Base-by-base conservation (phyloP, 2,113 vertebrate genomes). In the Tretioscincus oriximinensis region DNA sequence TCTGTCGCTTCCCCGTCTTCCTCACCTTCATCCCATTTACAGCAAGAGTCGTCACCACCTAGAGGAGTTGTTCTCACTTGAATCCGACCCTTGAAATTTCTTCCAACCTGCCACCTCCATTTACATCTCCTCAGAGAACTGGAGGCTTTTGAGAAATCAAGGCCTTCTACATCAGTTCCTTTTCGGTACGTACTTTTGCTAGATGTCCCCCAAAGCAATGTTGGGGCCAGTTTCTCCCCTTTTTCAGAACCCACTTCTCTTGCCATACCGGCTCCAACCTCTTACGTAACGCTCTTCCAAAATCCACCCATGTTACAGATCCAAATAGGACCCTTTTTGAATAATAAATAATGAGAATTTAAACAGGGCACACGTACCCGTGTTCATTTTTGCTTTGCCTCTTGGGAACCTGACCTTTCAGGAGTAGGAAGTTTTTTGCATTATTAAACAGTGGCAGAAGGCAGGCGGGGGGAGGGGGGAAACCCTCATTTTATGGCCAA, bases 291-390 rank as follows among this genome's bases (percentile, higher is more conserved):
- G 14, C 54, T 58, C 20, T 21, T 21, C 20, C 21, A 31, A n/a
- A 24, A 12, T 54, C n/a, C 12, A 28, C 76, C 20, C 12, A 24
- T 54, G 8, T 68, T 45, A 10, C 41, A 8, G n/a, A 63, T 64
- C 24, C 35, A 61, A 28, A 16, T 49, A 69, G 58, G 41, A 69
- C 21, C 11, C 47, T 31, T 77, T 78, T 68, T n/a, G 58, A 78
- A 68, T 54, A 78, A 68, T 78, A 51, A 78, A 51, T 16, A 58
- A 58, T 69, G 77, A 58, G 77, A 4, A 9, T 60, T 78, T 69
- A 60, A 78, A 69, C 58, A 78, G 26, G 58, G 68, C 45, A 58
- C 35, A 41, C 5, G 35, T 35, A 78, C 49, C 29, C 26, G 22
- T 10, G 47, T 26, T 35, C 20, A 24, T 10, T 51, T 29, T 60